phyloP scores from a whole-genome alignment of 92 coral and sea anemone species.

The Zoanthus sociatus region DNA sequence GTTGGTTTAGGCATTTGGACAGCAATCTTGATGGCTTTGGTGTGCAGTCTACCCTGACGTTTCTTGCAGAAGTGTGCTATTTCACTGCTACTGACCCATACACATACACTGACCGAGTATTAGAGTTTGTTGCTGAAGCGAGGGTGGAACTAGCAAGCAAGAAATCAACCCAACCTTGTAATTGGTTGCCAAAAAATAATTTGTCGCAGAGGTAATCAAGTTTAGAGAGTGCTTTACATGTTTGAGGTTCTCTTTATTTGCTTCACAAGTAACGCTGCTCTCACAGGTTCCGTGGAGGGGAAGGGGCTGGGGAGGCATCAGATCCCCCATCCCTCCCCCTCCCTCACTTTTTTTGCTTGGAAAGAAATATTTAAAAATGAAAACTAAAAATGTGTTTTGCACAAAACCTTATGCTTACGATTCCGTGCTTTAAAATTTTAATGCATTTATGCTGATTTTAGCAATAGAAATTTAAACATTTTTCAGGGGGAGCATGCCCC shows the following conservation, averaged over 20 bases:
- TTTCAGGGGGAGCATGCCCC: no score
- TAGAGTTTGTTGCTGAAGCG: constrained; percentile 67
- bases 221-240: background rate
- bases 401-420: no score
- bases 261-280: background rate
- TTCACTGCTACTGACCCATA: constrained; percentile 79
- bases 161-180: background rate
- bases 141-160: constrained; percentile 59
- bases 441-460: no score
- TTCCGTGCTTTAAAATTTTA: no score
- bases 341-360: no score
- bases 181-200: background rate
- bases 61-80: constrained; percentile 72
- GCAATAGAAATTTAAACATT: no score
- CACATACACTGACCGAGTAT: constrained; percentile 70
- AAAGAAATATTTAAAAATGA: no score
- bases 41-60: constrained; percentile 55
- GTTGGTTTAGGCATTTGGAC: constrained; percentile 71
- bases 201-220: constrained; percentile 3
- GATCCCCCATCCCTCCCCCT: no score
- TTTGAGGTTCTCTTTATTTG: background rate
- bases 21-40: constrained; percentile 7
- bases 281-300: background rate
- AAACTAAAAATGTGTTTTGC: no score
- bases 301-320: no score